phyloP scores from a whole-genome alignment of 2,113 vertebrate genomes.

The Colius striatus region DNA sequence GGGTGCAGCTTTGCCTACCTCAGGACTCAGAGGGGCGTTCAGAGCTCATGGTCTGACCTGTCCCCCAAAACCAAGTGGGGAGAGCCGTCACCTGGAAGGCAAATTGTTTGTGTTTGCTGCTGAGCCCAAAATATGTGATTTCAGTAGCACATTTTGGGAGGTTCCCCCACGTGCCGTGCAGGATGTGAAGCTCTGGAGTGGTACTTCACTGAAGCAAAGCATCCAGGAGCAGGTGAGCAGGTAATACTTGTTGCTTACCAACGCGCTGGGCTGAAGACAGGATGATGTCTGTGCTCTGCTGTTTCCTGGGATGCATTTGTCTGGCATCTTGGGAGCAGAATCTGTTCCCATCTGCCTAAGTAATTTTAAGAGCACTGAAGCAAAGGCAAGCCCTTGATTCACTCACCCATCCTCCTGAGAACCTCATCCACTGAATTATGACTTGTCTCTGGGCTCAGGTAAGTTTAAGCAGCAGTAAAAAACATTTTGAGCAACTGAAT shows the following conservation, averaged over 20 bases:
- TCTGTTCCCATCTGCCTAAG: background rate
- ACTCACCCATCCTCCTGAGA: background rate
- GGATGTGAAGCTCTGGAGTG: background rate
- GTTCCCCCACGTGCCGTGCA: fast-evolving
- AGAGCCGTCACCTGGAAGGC: background rate
- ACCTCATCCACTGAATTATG: fast-evolving
- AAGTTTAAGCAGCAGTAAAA: background rate
- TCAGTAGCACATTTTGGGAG: fast-evolving
- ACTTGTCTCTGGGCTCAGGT: background rate
- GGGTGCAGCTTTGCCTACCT: background rate
- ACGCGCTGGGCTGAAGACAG: background rate
- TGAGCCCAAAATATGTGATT: background rate
- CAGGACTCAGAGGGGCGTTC: background rate
- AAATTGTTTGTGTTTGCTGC: background rate
- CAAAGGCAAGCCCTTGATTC: background rate
- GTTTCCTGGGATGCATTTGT: background rate
- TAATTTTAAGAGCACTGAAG: background rate
- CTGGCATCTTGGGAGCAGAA: background rate
- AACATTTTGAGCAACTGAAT: background rate
- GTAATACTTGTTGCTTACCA: background rate
- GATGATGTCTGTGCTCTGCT: fast-evolving
- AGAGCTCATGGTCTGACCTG: fast-evolving
- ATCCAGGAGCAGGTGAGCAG: background rate
- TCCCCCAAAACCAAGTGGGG: background rate
- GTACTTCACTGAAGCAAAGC: fast-evolving